Percentiles rank a stretch among this genome's conserved stretches.
Conservation (phyloP, 2,888 invertebrate species). For the Caenorhabditis virilis region DNA sequence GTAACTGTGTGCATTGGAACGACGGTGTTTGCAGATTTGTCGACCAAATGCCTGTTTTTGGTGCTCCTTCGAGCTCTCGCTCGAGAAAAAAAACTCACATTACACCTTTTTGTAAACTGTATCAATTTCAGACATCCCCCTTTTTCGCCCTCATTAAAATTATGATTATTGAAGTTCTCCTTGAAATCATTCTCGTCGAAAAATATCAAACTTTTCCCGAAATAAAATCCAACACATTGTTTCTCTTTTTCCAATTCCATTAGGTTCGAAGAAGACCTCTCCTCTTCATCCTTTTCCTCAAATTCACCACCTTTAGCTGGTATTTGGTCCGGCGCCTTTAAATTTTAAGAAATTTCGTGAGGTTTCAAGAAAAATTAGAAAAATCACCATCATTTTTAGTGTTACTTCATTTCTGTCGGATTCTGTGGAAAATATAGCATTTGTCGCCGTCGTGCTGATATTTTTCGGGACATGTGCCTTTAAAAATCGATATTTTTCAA, state of each 20-base stretch:
- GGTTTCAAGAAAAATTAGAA: too few species aligned
- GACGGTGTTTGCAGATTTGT: too few species aligned
- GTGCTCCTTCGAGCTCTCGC: too few species aligned
- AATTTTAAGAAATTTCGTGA: background rate
- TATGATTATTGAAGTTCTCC: conserved; percentile 39
- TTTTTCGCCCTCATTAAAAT: conserved; percentile 45
- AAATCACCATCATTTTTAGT: too few species aligned
- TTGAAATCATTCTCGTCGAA: conserved; percentile 30
- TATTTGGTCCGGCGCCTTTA: background rate
- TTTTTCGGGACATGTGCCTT: too few species aligned
- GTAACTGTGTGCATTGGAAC: too few species aligned
- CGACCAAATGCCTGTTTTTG: too few species aligned
- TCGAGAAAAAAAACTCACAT: conserved; percentile 17
- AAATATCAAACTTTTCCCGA: conserved; percentile 29
- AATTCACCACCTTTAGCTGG: background rate
- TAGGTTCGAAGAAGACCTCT: background rate
- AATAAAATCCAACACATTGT: conserved; percentile 22
- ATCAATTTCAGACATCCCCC: conserved; percentile 46
- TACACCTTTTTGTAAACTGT: conserved; percentile 37
- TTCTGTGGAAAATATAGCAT: too few species aligned
- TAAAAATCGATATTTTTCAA: background rate
- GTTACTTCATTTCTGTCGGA: too few species aligned
- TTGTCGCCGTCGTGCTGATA: too few species aligned
- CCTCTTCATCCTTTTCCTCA: background rate
- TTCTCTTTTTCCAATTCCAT: conserved; percentile 1